Base-by-base conservation (phyloP, 2,797 vertebrate species). In the Crenichthys baileyi region DNA sequence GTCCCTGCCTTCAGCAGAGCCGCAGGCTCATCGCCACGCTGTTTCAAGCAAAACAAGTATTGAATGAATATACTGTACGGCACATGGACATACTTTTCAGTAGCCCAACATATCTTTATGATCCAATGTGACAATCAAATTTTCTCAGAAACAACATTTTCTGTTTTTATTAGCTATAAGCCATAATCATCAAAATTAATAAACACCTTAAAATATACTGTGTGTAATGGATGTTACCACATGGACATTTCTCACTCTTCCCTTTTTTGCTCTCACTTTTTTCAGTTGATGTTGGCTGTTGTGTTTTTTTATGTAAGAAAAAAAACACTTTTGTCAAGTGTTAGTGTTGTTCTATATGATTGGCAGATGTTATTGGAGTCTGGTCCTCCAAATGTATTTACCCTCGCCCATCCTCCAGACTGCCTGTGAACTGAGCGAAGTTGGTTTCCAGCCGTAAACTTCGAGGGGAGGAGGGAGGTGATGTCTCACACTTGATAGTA, bases 401-500 rank as follows among this genome's bases (percentile, higher is more conserved):
- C 98, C 97, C 96, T 92, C 97, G 96, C 82, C 97, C 96, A 70
- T 99, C 98, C 82, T 99, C 98, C 89, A 98, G 96, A 86, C 97
- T 98, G 85, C 97, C 96, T 11, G 97, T 97, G 8, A 96, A 95
- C 81, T 96, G 96, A 56, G 96, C 95, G 55, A 97, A 97, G 90
- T 97, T 97, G 88, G 97, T 95, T 94, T 99, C 97, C 80, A 98
- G 95, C 65, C 97, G 94, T 90, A 98, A 91, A 15, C 96, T 97
- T 80, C 97, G 96, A 70, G 98, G 98, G 16, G 98, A 99, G 26
- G 98, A 97, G 0, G 98, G 98, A 1, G 98, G 98, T 6, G 98
- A 99, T 0, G 97, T 98, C 95, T 99, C 98, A 79, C 98, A 99
- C 94, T 97, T 97, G 95, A 99, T 99, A 73, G 98, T 98, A 85